Base-by-base conservation (phyloP, 2,888 invertebrate genomes). In the Drosophila pegasa region DNA sequence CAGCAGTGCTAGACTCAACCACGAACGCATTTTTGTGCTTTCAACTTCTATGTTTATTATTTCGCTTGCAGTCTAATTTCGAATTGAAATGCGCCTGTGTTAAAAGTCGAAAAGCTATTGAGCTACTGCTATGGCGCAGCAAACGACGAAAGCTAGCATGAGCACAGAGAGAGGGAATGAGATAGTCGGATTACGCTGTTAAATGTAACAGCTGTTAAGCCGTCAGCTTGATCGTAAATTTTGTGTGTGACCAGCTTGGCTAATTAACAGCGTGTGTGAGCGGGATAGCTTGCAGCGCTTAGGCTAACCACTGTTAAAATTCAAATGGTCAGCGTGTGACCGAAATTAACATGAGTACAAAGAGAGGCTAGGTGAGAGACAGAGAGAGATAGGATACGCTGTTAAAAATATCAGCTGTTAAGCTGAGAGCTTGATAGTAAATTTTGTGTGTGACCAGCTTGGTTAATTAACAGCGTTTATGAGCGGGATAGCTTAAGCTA, bases 1-100 rank as follows among this genome's bases (percentile, higher is more conserved):
- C 35, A 83, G 64, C 66, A 83, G 64, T 57, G 55, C 59, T 43
- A 77, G 33, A 29, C 68, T 60, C 27, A 83, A 56, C 73, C 82
- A 75, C 38, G 71, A 64, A 52, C 61, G 64, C 83, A 83, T 83
- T 59, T 27, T 6, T 27, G 29, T 43, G 14, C 6, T 38, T 27
- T 10, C 10, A 37, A 10, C 10, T 9, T 9, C 27, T 35, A 18
- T 6, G 9, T 9, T 33, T 35, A 35, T 37, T 55, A 22, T 12
- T 37, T 6, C n/a, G 37, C 54, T 29, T 67, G 56, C 48, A 45
- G 16, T 45, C 37, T n/a, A 6, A 6, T 12, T 56, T 27, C 3
- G 9, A 45, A 45, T 12, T 10, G 10, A 50, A 54, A 41, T 61
- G 60, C 60, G 37, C 37, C 10, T 38, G 10, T 43, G 27, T 38